Evolutionary conservation across 2,888 invertebrate genomes (phyloP).

Genomic region (Silvanus unidentatus): DNA sequence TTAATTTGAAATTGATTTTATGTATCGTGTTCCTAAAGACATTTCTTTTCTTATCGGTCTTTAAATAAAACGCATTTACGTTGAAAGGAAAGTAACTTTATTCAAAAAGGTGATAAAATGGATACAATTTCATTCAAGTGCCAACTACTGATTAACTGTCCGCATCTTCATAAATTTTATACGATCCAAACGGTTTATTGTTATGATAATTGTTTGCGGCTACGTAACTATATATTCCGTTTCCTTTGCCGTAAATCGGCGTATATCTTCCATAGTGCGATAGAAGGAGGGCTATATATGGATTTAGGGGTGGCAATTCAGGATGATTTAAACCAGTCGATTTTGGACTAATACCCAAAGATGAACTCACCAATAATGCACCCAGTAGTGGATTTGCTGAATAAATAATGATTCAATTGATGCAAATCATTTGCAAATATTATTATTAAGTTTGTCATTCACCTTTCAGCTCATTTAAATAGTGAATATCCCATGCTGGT

Average conservation of each 20-base stretch:
- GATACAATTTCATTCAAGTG: too few relatives aligned
- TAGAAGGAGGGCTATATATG: conserved; percentile 54
- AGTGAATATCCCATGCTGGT: too few relatives aligned
- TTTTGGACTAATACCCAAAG: conserved; percentile 30
- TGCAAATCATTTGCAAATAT: too few relatives aligned
- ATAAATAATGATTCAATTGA: too few relatives aligned
- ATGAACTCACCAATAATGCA: conserved; percentile 33
- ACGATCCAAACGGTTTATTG: conserved; percentile 58
- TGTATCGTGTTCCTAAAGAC: too few relatives aligned
- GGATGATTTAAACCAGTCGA: conserved; percentile 49
- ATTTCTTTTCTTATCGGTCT: too few relatives aligned
- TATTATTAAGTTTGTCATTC: too few relatives aligned
- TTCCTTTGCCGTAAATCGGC: conserved; percentile 40
- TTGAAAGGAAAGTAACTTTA: too few relatives aligned
- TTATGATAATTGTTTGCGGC: conserved; percentile 63
- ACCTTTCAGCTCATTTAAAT: too few relatives aligned
- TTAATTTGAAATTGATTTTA: too few relatives aligned
- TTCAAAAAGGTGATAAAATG: too few relatives aligned
- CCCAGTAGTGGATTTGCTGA: conserved; percentile 34
- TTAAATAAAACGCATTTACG: too few relatives aligned
- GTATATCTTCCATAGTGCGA: conserved; percentile 61
- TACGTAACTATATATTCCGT: conserved; percentile 56
- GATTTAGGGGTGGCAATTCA: conserved; percentile 54
- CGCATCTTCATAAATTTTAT: conserved; percentile 49
- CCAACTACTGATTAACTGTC: conserved; percentile 17